Evolutionary conservation across 2,888 invertebrate genomes (phyloP).

Genomic region (Lissonota sp.): DNA sequence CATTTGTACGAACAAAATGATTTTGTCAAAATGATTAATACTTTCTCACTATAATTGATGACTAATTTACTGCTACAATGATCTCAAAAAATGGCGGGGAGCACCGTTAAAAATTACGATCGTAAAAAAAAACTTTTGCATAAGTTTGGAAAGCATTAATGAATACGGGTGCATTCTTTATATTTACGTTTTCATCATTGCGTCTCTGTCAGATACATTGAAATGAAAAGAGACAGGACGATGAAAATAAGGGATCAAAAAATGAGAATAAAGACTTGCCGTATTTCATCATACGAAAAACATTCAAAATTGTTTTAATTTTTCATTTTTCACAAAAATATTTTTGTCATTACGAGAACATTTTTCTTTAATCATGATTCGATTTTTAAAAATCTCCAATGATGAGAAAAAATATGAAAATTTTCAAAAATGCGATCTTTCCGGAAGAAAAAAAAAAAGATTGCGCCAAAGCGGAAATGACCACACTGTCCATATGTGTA

Average conservation of each 20-base stretch:
- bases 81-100: neutral
- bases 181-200: neutral
- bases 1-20: neutral
- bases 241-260: too few relatives aligned
- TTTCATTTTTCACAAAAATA: conserved; percentile 9
- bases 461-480: conserved; percentile 43
- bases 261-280: too few relatives aligned
- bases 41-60: conserved; percentile 1
- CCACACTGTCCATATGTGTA: conserved; percentile 14
- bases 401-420: neutral
- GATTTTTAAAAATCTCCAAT: neutral
- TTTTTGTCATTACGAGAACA: neutral
- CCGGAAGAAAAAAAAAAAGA: conserved; percentile 42
- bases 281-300: conserved; percentile 8
- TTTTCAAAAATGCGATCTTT: conserved; percentile 4
- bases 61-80: neutral
- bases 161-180: too few relatives aligned
- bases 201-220: neutral
- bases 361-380: neutral
- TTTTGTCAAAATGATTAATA: conserved; percentile 1
- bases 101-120: neutral
- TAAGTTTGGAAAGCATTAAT: neutral
- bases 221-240: neutral
- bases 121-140: neutral
- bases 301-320: neutral